These are phyloP conservation scores for Danio kyathit DNA, from an alignment of 2,797 vertebrate genomes.

Conservation along the genomic window DNA sequence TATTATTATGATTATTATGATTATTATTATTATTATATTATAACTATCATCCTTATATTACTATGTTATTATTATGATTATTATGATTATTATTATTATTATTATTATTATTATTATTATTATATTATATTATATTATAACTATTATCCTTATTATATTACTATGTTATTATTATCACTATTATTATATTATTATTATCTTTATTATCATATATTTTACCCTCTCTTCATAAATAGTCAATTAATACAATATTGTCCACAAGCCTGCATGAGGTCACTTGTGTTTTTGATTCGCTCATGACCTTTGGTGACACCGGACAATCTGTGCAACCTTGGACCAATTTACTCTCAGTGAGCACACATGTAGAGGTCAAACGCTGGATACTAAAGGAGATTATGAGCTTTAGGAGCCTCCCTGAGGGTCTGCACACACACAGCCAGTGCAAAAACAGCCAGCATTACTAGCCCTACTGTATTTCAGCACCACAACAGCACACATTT, in stretches of 20 bases:
- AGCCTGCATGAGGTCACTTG: background rate
- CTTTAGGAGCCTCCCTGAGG: constrained; percentile 3
- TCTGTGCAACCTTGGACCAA: constrained; percentile 1
- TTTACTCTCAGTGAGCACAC: background rate
- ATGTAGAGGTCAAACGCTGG: constrained; percentile 18
- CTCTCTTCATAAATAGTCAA: background rate
- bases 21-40: no score
- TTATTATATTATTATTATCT: no score
- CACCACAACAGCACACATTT: background rate
- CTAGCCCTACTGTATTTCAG: background rate
- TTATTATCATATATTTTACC: no score
- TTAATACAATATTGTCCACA: background rate
- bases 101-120: no score
- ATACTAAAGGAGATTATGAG: constrained; percentile 7
- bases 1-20: no score
- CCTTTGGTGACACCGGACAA: background rate
- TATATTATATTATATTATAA: no score
- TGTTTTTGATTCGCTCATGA: background rate
- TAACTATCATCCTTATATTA: no score
- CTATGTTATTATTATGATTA: no score
- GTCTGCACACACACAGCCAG: background rate
- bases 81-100: no score
- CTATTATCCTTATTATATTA: no score
- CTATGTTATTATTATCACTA: no score
- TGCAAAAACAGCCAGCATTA: background rate